These are phyloP conservation scores for Apistogramma diplotaenia DNA, from an alignment of 2,113 vertebrate genomes.

Conservation along the genomic window DNA sequence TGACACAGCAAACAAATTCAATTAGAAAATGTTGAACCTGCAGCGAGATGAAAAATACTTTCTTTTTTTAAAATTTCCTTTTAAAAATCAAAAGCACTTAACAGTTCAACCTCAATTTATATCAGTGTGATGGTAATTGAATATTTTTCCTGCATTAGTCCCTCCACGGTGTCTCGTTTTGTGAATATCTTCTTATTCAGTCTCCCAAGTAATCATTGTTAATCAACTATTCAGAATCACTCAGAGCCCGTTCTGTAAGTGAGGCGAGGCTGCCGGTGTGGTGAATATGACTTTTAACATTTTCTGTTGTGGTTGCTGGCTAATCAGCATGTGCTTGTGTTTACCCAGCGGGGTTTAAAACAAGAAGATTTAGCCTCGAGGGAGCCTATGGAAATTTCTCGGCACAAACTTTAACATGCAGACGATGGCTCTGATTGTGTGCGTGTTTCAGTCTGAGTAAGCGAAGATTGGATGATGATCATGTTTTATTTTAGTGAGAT, in stretches of 20 bases:
- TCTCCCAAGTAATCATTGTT: neutral
- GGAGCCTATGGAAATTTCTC: neutral
- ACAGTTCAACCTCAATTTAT: neutral
- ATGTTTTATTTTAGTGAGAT: neutral
- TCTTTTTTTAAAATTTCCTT: too few relatives aligned
- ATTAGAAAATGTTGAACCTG: neutral
- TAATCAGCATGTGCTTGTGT: neutral
- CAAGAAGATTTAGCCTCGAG: neutral
- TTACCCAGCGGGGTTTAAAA: neutral
- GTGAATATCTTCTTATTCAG: too few relatives aligned
- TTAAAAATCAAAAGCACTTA: neutral
- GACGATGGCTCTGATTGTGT: neutral
- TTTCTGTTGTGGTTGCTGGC: neutral
- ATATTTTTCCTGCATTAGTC: neutral
- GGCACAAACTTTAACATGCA: neutral
- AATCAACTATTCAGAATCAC: neutral
- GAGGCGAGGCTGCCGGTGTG: neutral
- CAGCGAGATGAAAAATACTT: too few relatives aligned
- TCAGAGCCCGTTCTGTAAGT: neutral
- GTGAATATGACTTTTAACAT: neutral
- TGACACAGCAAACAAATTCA: neutral
- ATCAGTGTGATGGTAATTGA: neutral
- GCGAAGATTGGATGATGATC: neutral
- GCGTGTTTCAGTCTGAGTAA: neutral
- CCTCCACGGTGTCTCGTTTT: neutral